Percentiles rank a stretch among this genome's conserved stretches.
Conservation (phyloP, 1,140 invertebrate genomes). For the Cheumatopsyche charites region DNA sequence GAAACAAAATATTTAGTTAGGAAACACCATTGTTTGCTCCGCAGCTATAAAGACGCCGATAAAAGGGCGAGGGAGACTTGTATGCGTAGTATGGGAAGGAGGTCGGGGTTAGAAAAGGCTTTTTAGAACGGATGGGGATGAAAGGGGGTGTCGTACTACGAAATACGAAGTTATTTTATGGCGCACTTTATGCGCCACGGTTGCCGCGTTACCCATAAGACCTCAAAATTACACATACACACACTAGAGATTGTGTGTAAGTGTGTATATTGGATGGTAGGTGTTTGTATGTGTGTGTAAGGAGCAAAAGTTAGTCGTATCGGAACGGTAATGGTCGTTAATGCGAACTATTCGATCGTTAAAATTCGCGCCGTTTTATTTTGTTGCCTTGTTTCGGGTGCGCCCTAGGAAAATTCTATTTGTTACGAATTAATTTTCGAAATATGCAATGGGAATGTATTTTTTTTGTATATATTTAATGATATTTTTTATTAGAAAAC, state of each 20-base stretch:
- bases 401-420: too few species aligned
- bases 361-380: conserved; percentile 10
- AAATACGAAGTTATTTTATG: conserved; percentile 37
- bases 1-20: conserved; percentile 46
- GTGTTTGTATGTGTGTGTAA: not conserved
- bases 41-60: conserved; percentile 38
- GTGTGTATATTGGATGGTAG: not conserved
- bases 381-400: not conserved
- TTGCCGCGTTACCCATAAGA: conserved; percentile 25
- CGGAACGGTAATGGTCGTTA: conserved; percentile 22
- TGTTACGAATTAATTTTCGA: too few species aligned
- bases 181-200: conserved; percentile 29
- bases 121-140: conserved; percentile 3
- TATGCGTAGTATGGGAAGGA: not conserved
- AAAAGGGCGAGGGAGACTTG: conserved; percentile 31
- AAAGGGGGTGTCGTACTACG: not conserved
- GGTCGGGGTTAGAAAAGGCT: not conserved
- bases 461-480: too few species aligned
- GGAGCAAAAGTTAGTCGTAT: conserved; percentile 1
- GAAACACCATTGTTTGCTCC: conserved; percentile 39
- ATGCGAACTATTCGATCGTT: conserved; percentile 23
- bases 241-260: not conserved
- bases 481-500: too few species aligned
- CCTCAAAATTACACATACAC: conserved; percentile 22
- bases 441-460: too few species aligned